Evolutionary conservation across 2,888 invertebrate species (phyloP).

Genomic region (Agrilus biguttatus): DNA sequence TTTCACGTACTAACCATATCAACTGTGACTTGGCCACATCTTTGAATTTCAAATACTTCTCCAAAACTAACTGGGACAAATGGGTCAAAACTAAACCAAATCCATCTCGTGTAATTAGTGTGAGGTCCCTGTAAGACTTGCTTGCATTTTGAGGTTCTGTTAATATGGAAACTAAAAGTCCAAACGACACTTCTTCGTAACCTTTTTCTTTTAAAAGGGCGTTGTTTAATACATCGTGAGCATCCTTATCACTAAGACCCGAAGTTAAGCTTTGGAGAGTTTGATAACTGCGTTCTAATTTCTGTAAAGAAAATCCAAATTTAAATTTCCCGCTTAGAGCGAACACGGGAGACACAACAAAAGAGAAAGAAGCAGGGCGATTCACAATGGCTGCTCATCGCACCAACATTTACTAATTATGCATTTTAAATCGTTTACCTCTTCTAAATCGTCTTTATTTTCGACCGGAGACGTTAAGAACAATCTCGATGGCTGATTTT

Average conservation of each 20-base stretch:
- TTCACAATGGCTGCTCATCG: conserved; percentile 39
- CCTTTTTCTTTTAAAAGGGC: conserved; percentile 76
- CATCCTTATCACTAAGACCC: conserved; percentile 84
- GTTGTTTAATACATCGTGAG: conserved; percentile 81
- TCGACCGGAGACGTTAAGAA: conserved; percentile 72
- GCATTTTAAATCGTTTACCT: conserved; percentile 52
- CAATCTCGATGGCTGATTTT: conserved; percentile 53
- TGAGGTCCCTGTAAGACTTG: conserved; percentile 84
- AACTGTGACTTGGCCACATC: conserved; percentile 72
- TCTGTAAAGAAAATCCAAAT: conserved; percentile 45
- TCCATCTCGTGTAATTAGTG: conserved; percentile 80
- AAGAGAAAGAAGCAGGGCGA: conserved; percentile 30
- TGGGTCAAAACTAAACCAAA: conserved; percentile 67
- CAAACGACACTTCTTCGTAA: conserved; percentile 88
- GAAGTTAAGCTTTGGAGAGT: conserved; percentile 62
- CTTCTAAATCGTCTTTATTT: conserved; percentile 81
- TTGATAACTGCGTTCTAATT: conserved; percentile 74
- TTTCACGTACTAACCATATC: conserved; percentile 81
- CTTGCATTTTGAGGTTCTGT: conserved; percentile 71
- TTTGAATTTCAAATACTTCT: conserved; percentile 75
- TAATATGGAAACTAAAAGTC: conserved; percentile 76
- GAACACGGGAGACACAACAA: conserved; percentile 15
- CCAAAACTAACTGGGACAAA: conserved; percentile 72
- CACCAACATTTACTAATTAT: conserved; percentile 32
- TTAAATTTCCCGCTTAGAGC: conserved; percentile 23